phyloP scores from a whole-genome alignment of 2,888 invertebrate genomes.

The Epiblema foenella region DNA sequence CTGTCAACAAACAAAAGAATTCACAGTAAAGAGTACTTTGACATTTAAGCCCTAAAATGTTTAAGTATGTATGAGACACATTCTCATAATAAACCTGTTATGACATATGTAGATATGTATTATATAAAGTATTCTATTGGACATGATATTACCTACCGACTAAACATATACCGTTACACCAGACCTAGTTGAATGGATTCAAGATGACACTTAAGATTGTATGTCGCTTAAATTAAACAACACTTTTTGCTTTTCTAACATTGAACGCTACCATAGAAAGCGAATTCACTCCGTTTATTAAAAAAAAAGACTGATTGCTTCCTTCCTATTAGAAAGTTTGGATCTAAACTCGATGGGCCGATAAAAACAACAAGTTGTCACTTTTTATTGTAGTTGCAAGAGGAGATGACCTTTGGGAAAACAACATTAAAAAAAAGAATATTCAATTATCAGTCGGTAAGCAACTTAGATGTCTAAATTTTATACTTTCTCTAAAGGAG shows the following conservation, averaged over 20 bases:
- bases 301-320: conserved; percentile 58
- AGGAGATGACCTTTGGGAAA: conserved; percentile 4
- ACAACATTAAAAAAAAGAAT: not conserved
- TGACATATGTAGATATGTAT: not conserved
- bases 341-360: conserved; percentile 45
- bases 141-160: not conserved
- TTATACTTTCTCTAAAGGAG: not conserved
- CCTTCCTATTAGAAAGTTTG: conserved; percentile 63
- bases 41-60: not conserved
- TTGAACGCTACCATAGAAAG: conserved; percentile 55
- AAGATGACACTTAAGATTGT: conserved; percentile 46
- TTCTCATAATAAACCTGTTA: too few relatives aligned
- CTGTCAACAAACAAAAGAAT: conserved; percentile 12
- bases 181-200: conserved; percentile 18
- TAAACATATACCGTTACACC: conserved; percentile 2
- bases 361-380: conserved; percentile 52
- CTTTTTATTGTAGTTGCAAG: conserved; percentile 41
- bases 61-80: not conserved
- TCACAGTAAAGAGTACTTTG: not conserved
- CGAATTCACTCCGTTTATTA: conserved; percentile 44
- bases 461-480: not conserved
- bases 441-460: too few relatives aligned
- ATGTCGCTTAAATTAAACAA: conserved; percentile 50
- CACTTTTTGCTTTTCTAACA: conserved; percentile 49
- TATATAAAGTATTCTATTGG: not conserved